Evolutionary conservation across 2,797 vertebrate genomes (phyloP).

Genomic region (Discoglossus pictus): DNA sequence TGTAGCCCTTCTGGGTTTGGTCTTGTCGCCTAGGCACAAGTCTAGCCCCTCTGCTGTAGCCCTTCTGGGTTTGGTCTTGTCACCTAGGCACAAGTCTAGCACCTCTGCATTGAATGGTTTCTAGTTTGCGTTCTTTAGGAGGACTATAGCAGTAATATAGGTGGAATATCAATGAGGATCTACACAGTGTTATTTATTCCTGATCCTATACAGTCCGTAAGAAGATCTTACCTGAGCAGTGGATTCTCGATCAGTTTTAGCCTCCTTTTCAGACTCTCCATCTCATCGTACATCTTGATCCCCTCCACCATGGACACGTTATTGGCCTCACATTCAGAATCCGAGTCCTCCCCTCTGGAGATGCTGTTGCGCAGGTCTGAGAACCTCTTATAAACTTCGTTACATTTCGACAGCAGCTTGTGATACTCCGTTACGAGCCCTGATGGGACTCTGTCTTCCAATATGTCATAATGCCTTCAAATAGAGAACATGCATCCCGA

Average conservation of each 20-base stretch:
- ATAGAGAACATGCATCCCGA: background rate
- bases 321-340: constrained; percentile 79
- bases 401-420: constrained; percentile 75
- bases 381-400: constrained; percentile 80
- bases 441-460: constrained; percentile 87
- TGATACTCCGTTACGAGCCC: constrained; percentile 83
- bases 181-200: no score
- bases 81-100: no score
- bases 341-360: constrained; percentile 70
- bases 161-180: no score
- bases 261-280: constrained; percentile 86
- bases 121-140: no score
- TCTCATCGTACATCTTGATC: constrained; percentile 82
- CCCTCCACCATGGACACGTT: constrained; percentile 92
- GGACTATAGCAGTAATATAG: no score
- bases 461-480: constrained; percentile 87
- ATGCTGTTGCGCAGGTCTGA: constrained; percentile 78
- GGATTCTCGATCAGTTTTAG: constrained; percentile 92
- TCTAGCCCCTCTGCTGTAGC: no score
- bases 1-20: no score
- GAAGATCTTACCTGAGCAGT: constrained; percentile 77
- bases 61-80: no score
- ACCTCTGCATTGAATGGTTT: no score
- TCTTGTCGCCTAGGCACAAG: no score
- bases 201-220: no score